These are phyloP conservation scores for Callaeas wilsoni DNA, from an alignment of 2,113 vertebrate genomes.

Conservation along the genomic window DNA sequence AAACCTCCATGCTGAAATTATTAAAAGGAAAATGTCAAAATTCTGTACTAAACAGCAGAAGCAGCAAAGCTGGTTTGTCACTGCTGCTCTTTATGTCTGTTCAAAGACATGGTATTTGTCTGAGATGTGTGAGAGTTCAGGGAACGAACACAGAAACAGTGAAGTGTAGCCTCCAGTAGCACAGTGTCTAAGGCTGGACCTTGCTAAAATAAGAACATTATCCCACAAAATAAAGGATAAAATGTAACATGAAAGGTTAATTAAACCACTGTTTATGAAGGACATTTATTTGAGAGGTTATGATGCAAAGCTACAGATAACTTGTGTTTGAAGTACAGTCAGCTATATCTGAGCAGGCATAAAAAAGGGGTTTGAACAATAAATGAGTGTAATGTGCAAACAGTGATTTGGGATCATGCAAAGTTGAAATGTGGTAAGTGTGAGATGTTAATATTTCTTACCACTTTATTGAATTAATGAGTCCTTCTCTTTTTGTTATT, in stretches of 20 bases:
- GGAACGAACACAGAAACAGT: not conserved
- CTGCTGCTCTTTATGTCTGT: rapidly evolving
- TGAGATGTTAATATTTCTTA: not conserved
- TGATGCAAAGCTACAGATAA: not conserved
- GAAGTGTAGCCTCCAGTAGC: not conserved
- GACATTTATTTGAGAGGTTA: not conserved
- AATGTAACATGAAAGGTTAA: not conserved
- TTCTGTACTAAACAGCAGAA: not conserved
- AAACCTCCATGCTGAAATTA: not conserved
- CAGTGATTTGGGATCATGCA: not conserved
- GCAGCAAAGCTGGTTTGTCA: not conserved
- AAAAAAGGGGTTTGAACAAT: not conserved
- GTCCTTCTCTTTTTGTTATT: not conserved
- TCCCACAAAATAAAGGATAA: not conserved
- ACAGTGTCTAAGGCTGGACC: not conserved
- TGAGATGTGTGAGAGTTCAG: not conserved
- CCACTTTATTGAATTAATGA: not conserved
- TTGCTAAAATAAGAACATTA: not conserved
- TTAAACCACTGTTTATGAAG: not conserved
- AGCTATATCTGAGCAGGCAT: not conserved
- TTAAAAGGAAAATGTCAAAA: not conserved
- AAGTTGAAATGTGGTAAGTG: not conserved
- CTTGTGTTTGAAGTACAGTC: not conserved
- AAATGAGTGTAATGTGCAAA: not conserved
- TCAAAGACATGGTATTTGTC: not conserved